Evolutionary conservation across 2,797 vertebrate species (phyloP), one percentile per base, ranked within the genome.

Genomic region (Emydoidea blandingii): DNA sequence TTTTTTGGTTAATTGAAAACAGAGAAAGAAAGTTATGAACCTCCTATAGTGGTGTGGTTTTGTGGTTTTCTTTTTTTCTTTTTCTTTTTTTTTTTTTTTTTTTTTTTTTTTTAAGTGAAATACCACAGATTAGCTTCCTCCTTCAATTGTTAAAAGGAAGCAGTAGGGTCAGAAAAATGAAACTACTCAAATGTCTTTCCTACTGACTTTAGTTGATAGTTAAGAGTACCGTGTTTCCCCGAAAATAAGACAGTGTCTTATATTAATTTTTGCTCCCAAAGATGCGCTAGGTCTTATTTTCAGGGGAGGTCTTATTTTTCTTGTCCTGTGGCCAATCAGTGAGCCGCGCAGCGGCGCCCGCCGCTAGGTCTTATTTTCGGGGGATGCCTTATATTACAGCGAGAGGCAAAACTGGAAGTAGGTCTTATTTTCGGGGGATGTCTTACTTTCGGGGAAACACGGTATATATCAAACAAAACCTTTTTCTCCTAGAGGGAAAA

Each of bases 1-100:
- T 89, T 97, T 96, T 97, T 96, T 93, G 97, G 95, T 96, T 95
- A 95, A 90, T 89, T 95, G 85, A 85, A 91, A 83, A 95, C 89
- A 79, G 82, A 95, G 91, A 89, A 97, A 96, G 91, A 97, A 82
- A 95, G 76, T 79, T 88, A 80, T 93, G 91, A 95, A 92, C 81
- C 94, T 98, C 90, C 95, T 96, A 88, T 93, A 92, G 92, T 94
- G 87, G 65, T 96, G 89, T 86, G 74, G 94, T 27, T 96, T 96
- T 85, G 59, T 68, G 65, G 65, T 5, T 16, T 34, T 27, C 82
- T n/a, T n/a, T n/a, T n/a, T n/a, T n/a, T n/a, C n/a, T n/a, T n/a
- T n/a, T n/a, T n/a, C n/a, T 91, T 49, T 82, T 11, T 81, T 82
- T 11, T 56, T 83, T 56, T 37, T 44, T 12, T 4, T 27, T 81